Evolutionary conservation across 2,888 invertebrate genomes (phyloP), one percentile per base, ranked within the genome.

Genomic region (Pristionchus mayeri): DNA sequence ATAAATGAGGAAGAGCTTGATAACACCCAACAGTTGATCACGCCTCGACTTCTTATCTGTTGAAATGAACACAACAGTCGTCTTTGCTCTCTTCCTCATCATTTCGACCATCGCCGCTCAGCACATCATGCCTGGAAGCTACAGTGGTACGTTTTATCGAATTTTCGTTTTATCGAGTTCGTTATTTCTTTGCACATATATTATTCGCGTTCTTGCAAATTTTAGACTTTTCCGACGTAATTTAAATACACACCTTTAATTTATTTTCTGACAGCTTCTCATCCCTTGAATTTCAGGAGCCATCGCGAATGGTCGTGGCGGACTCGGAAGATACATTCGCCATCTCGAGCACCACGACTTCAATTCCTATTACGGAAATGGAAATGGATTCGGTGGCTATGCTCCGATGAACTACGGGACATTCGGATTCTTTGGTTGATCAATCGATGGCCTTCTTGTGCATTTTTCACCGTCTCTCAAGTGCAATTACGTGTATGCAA

Each of bases 321-420:
- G 71, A 24, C 71, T 71, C 71, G 71, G 71, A 24, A 40, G 71
- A 40, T 71, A 71, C 71, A 71, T 71, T 44, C 71, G 71, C 11
- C 71, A 71, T 44, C 40, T 71, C 2, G 71, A 71, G 44, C 71
- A 71, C 16, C 71, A 71, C 24, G 71, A 71, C 40, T 37, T 44
- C 13, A 71, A 34, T 13, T 71, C 71, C 13, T 71, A 71, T 24
- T 71, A 71, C 16, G n/a, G 37, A 13, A 71, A 11, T 34, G 40
- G 40, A 37, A 71, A 71, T 44, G 71, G 40, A 71, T 71, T 71
- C 40, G 71, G 71, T 24, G 67, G 67, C 6, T 37, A 37, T 40
- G 67, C 67, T 37, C 67, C 67, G 21, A 30, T 30, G 9, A 37
- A 21, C n/a, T 67, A 67, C 24, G 71, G 71, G 44, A 21, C 21